These are phyloP conservation scores for Lycopodina hypogea DNA, from an alignment of 37 sponge, comb jelly and placozoan genomes.

Conservation along the genomic window DNA sequence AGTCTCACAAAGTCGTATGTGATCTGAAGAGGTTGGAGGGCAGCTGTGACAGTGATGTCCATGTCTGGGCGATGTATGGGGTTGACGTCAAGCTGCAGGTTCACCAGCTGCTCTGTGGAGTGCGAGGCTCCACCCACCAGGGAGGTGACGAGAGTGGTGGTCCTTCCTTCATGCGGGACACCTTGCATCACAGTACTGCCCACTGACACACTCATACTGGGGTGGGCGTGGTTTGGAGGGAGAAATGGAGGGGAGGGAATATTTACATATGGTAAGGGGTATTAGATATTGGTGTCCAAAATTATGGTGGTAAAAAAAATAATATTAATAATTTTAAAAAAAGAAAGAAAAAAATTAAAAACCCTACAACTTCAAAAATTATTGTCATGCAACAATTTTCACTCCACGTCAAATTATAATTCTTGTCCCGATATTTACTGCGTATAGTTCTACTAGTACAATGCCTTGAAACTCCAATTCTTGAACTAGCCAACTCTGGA, in stretches of 20 bases:
- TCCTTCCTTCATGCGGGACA: constrained; percentile 13
- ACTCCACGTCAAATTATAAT: no score
- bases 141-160: constrained; percentile 19
- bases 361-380: no score
- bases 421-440: no score
- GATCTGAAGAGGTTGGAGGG: constrained; percentile 54
- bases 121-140: neutral
- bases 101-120: constrained; percentile 25
- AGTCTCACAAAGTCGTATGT: constrained; percentile 71
- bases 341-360: no score
- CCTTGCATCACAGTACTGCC: constrained; percentile 36
- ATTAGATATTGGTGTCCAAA: no score
- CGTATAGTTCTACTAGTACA: no score
- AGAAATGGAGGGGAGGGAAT: neutral
- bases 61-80: constrained; percentile 52
- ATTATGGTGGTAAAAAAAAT: no score
- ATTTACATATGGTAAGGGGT: no score
- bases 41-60: constrained; percentile 42
- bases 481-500: no score
- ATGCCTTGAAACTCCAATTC: no score
- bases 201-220: constrained; percentile 37
- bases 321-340: no score
- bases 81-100: constrained; percentile 48
- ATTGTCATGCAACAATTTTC: no score
- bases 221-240: constrained; percentile 1